Base-by-base conservation (phyloP, 2,797 vertebrate species). In the Schizopygopsis pylzovi region DNA sequence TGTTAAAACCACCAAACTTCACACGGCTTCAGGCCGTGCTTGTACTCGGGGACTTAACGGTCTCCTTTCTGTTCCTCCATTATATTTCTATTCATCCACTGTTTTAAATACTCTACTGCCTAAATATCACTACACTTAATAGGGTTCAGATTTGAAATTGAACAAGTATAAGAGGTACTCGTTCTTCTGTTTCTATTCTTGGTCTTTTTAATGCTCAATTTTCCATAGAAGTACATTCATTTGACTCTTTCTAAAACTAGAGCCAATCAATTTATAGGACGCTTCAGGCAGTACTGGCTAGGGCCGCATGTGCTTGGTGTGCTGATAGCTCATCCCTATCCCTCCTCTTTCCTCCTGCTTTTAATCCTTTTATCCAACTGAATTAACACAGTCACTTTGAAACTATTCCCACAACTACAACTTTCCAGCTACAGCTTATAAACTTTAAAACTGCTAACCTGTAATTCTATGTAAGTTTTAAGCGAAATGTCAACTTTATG, bases 331-430 rank as follows among this genome's bases (percentile, higher is more conserved):
- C 83, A 68, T 52, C 41, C 65, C 77, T 63, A 45, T 61, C 39
- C n/a, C 2, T 45, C 43, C 39, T 72, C 68, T 45, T 25, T 54
- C 61, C 20, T 73, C 43, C 43, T 56, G 61, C 68, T 47, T 85
- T 85, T 85, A 80, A 85, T 85, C 84, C 68, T 37, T 85, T 85
- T 80, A 85, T 79, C 77, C 54, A 72, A 80, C 20, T 73, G 28
- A 85, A 85, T 80, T 85, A 39, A 81, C 49, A 85, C 49, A 63
- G 68, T 65, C 12, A 68, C n/a, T 78, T 76, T 11, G 6, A 71
- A 79, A 79, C 41, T 71, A 54, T 70, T 59, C 67, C 41, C 67
- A 78, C 37, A 15, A 73, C 18, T 49, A 75, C 81, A 77, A 84
- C 45, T 41, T 84, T 78, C 45, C 59, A 61, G 83, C 52, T 59